These are phyloP conservation scores for Craniophora ligustri DNA, from an alignment of 2,888 invertebrate species.

Conservation along the genomic window DNA sequence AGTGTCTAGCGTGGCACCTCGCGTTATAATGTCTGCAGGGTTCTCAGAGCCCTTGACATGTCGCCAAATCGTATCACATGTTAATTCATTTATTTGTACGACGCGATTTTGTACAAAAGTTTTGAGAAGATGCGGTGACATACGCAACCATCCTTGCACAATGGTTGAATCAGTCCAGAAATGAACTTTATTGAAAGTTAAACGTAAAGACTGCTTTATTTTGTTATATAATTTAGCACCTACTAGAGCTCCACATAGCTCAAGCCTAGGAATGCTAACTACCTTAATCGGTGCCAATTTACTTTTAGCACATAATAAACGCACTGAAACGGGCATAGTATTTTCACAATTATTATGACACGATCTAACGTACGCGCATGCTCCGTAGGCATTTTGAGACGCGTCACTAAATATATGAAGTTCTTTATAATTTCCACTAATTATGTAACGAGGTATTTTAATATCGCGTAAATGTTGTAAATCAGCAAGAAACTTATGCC, in stretches of 20 bases:
- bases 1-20: no score
- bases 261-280: constrained; percentile 1
- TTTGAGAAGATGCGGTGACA: constrained; percentile 1
- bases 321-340: not conserved
- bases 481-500: not conserved
- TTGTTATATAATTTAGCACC: constrained; percentile 4
- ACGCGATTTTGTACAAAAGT: constrained; percentile 13
- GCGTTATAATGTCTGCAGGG: no score
- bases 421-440: not conserved
- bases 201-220: not conserved
- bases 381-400: constrained; percentile 15
- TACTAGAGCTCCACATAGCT: no score
- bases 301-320: constrained; percentile 5
- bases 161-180: constrained; percentile 13
- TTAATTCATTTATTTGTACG: constrained; percentile 7
- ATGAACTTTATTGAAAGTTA: not conserved
- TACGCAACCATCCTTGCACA: not conserved
- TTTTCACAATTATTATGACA: not conserved
- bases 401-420: constrained; percentile 14
- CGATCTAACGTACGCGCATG: constrained; percentile 8
- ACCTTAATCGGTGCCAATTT: constrained; percentile 6
- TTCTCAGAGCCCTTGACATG: no score
- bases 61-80: no score
- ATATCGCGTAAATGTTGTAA: constrained; percentile 2
- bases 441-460: constrained; percentile 2